A percentile compares a stretch with the other conserved stretches of the same genome.
Conservation (phyloP, 2,797 vertebrate species). For the Valencia hispanica region DNA sequence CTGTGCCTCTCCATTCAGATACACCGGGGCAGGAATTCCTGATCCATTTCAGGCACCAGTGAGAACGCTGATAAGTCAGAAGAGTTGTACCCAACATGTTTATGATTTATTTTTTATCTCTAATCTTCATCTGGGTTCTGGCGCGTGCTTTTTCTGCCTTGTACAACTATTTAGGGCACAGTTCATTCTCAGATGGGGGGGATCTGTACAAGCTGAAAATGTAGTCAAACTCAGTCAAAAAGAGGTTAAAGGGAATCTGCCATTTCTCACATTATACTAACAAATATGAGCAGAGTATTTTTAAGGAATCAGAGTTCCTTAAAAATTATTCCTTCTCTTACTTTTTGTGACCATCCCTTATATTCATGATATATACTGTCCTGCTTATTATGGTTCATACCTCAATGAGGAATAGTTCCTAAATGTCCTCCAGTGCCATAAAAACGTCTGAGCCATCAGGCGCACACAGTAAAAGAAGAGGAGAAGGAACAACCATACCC, state of each 20-base stretch:
- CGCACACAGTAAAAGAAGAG: conserved; percentile 63
- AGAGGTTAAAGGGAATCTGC: conserved; percentile 23
- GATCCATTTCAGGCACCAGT: conserved; percentile 69
- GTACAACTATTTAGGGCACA: conserved; percentile 74
- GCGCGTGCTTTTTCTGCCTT: conserved; percentile 71
- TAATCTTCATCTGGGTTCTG: conserved; percentile 66
- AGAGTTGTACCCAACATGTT: conserved; percentile 72
- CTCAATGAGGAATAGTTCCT: conserved; percentile 64
- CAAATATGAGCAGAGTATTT: not conserved
- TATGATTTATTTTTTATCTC: conserved; percentile 80
- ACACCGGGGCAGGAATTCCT: conserved; percentile 67
- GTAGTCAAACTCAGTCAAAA: conserved; percentile 27
- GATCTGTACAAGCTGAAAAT: conserved; percentile 26
- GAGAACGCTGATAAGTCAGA: conserved; percentile 76
- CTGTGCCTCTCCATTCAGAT: conserved; percentile 48
- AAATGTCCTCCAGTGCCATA: conserved; percentile 57
- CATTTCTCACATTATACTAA: not conserved
- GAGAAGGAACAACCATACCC: conserved; percentile 29
- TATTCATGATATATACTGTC: conserved; percentile 48
- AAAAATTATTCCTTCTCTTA: conserved; percentile 32
- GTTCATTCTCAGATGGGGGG: conserved; percentile 31
- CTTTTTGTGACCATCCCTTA: conserved; percentile 19
- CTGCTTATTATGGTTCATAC: conserved; percentile 52
- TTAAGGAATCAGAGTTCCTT: not conserved
- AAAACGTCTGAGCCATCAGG: conserved; percentile 67